A percentile compares a stretch with the other conserved stretches of the same genome.
phyloP scores from a whole-genome alignment of 2,888 invertebrate genomes.

The Elgonia sp. region DNA sequence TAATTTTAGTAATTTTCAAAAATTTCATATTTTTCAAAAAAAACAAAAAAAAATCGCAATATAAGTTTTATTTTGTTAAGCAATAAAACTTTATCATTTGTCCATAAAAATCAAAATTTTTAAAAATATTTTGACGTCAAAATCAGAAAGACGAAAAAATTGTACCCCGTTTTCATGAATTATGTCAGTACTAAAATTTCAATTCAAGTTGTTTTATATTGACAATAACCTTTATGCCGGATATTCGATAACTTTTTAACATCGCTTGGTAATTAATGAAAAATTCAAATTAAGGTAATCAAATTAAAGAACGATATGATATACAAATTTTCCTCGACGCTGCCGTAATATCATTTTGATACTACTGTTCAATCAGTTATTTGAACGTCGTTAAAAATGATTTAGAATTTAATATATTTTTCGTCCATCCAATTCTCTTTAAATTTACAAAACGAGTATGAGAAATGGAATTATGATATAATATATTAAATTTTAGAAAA shows the following conservation, averaged over 20 bases:
- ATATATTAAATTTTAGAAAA: too few species aligned
- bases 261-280: constrained; percentile 43
- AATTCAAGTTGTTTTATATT: background rate
- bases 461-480: too few species aligned
- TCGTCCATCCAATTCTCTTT: background rate
- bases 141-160: too few species aligned
- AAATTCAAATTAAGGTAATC: constrained; percentile 51
- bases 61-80: too few species aligned
- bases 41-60: too few species aligned
- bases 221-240: constrained; percentile 11
- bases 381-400: constrained; percentile 30
- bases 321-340: constrained; percentile 49
- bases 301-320: constrained; percentile 54
- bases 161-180: too few species aligned
- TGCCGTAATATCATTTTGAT: constrained; percentile 45
- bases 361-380: constrained; percentile 19
- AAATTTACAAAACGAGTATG: background rate
- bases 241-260: constrained; percentile 14
- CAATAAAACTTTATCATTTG: too few species aligned
- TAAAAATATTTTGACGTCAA: too few species aligned
- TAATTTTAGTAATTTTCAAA: too few species aligned
- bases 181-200: too few species aligned
- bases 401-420: background rate
- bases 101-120: too few species aligned
- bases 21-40: too few species aligned